Base-by-base conservation (phyloP, 2,113 vertebrate genomes). In the Mastomys natalensis region DNA sequence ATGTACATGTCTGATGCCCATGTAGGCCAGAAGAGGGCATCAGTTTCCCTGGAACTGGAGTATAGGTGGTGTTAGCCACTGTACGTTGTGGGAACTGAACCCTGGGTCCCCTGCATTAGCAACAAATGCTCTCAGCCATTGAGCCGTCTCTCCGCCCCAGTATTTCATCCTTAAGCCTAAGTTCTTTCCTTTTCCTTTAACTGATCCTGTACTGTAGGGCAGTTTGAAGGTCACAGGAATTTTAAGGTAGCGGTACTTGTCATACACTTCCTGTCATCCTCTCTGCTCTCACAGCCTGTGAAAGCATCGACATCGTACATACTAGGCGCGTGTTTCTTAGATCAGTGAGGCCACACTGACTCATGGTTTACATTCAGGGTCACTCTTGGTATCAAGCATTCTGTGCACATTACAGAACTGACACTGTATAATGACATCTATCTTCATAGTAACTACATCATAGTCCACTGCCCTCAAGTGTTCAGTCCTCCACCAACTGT, bases 171-270 rank as follows among this genome's bases (percentile, higher is more conserved):
- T 62, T 84, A 43, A 91, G 68, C 37, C 70, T 89, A 21, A 78
- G 68, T 10, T 72, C 48, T 31, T 87, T 78, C 74, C 87, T 40
- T 45, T 58, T 34, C 51, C 51, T 81, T 73, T 43, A 74, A 72
- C 60, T 68, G 48, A 48, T 10, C 62, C 62, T 51, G 40, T 68
- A 55, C 68, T 91, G 77, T 51, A 89, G 64, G 76, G 6, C 19
- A 94, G 7, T 94, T 95, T 84, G 82, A 87, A 34, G 7, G 86
- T 94, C 77, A 89, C 5, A 85, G 60, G 22, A 96, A 78, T 72
- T 92, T 45, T 94, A 82, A 24, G 26, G 40, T 64, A 72, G 16
- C 84, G 58, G 40, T 13, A 82, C 92, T 87, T 72, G 2, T 74
- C 37, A 73, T 73, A 48, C 22, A 81, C 12, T 58, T 21, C 43